phyloP scores from a whole-genome alignment of 2,888 invertebrate species.

The Andrena trimmerana region DNA sequence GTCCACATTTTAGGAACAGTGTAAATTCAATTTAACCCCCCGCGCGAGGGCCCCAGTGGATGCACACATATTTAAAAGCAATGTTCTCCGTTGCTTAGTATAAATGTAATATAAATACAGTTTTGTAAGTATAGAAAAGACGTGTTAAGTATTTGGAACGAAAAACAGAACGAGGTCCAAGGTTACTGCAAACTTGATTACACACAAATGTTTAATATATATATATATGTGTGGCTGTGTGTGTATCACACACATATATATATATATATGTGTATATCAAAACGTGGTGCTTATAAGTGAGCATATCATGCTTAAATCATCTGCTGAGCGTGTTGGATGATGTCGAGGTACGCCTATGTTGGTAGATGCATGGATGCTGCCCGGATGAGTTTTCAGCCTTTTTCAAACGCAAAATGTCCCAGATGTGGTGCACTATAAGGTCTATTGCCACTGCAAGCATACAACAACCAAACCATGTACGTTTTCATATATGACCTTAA shows the following conservation, averaged over 20 bases:
- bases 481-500: conserved; percentile 70
- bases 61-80: conserved; percentile 40
- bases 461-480: conserved; percentile 87
- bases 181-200: conserved; percentile 61
- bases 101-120: conserved; percentile 54
- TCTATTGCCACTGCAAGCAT: conserved; percentile 98
- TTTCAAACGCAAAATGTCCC: conserved; percentile 94
- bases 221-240: conserved; percentile 16
- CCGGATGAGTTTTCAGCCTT: conserved; percentile 85
- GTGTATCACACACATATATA: no score
- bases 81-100: conserved; percentile 34
- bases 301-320: conserved; percentile 77
- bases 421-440: conserved; percentile 99
- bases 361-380: conserved; percentile 85
- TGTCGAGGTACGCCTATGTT: conserved; percentile 83
- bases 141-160: conserved; percentile 34
- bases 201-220: conserved; percentile 57
- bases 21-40: conserved; percentile 37
- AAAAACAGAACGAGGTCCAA: conserved; percentile 39
- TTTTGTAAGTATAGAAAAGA: conserved; percentile 33
- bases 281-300: conserved; percentile 70
- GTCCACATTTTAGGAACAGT: conserved; percentile 41
- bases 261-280: conserved; percentile 55
- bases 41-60: conserved; percentile 17
- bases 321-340: conserved; percentile 85